Conservation (phyloP, 2,113 vertebrate species). For the Caloenas nicobarica region DNA sequence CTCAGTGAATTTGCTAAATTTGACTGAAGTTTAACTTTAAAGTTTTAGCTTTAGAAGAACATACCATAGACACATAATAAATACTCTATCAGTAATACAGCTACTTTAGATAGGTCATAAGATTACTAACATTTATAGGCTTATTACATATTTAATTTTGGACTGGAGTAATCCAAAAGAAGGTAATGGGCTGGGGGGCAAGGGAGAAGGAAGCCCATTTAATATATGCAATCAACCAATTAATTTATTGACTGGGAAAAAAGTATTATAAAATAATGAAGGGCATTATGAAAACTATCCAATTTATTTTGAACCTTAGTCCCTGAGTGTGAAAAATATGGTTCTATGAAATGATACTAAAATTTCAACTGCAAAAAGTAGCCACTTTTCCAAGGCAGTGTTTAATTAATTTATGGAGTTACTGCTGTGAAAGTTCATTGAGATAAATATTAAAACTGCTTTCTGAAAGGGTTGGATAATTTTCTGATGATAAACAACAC, state of each 20-base stretch:
- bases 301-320: slow-evolving; percentile 3
- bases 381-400: neutral
- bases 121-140: neutral
- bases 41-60: neutral
- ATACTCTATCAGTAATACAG: neutral
- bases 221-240: neutral
- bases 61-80: neutral
- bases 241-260: neutral
- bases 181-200: rapidly evolving
- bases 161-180: neutral
- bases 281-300: neutral
- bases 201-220: neutral
- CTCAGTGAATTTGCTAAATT: neutral
- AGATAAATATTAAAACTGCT: slow-evolving; percentile 24
- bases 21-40: neutral
- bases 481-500: slow-evolving; percentile 47
- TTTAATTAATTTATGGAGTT: slow-evolving; percentile 44
- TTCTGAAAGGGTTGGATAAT: slow-evolving; percentile 37
- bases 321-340: neutral
- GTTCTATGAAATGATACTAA: neutral
- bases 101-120: neutral
- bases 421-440: slow-evolving; percentile 39
- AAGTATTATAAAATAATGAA: neutral
- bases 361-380: neutral
- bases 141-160: neutral